phyloP scores from a whole-genome alignment of 2,797 vertebrate genomes.

The Pseudopleuronectes americanus region DNA sequence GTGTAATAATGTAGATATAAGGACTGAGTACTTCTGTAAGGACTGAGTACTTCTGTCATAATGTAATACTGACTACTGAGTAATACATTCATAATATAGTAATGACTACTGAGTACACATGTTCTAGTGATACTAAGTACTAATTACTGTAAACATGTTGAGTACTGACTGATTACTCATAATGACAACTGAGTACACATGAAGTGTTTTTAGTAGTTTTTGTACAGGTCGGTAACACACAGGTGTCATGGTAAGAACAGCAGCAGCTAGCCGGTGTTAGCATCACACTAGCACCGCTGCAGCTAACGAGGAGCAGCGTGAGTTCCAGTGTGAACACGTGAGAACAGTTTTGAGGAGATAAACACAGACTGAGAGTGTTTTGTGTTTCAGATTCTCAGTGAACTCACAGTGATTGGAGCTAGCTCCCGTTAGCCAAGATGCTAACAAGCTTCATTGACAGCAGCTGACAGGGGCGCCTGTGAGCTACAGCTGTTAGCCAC shows the following conservation, averaged over 20 bases:
- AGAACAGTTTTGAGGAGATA: too few species aligned
- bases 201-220: background rate
- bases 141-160: too few species aligned
- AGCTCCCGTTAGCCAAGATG: constrained; percentile 35
- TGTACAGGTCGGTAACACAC: background rate
- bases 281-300: background rate
- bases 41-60: too few species aligned
- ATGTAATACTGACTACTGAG: too few species aligned
- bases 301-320: background rate
- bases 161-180: too few species aligned
- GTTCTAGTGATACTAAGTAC: too few species aligned
- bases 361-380: background rate
- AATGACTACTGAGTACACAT: too few species aligned
- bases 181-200: too few species aligned
- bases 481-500: too few species aligned
- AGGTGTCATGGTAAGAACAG: background rate
- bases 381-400: constrained; percentile 1
- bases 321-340: background rate
- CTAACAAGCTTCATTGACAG: constrained; percentile 21
- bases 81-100: too few species aligned
- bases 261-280: background rate
- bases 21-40: too few species aligned
- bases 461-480: background rate
- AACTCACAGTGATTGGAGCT: constrained; percentile 21
- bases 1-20: too few species aligned